Base-by-base conservation (phyloP, 2,113 vertebrate genomes). In the Gasterosteus nipponicus region DNA sequence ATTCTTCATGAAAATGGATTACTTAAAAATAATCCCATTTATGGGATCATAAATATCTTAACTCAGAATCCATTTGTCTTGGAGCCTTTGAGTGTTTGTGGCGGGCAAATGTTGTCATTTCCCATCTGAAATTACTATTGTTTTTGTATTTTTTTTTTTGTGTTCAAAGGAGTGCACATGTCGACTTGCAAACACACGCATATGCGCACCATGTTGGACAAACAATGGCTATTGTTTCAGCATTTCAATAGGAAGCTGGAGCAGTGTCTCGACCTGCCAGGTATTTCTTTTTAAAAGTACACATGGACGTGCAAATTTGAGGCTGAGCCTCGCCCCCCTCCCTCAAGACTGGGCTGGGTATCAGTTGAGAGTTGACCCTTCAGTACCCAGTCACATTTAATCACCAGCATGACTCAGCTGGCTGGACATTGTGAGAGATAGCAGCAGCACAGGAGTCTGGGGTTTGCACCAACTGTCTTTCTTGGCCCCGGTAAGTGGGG, bases 381-480 rank as follows among this genome's bases (percentile, higher is more conserved):
- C 62, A 84, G 73, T 84, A 72, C 78, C 69, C 53, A 80, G 82
- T 91, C 89, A 87, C 87, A 83, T 89, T 90, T 91, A 91, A 94
- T 93, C 92, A 93, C 89, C 79, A 70, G 68, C 46, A 83, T 89
- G 91, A 93, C 85, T 93, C 90, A 85, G 83, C 71, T 73, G 75
- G 69, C 84, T 85, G 92, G 83, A 90, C 85, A 89, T 92, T 93
- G 82, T 91, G 87, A 92, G 89, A 93, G 90, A 92, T 90, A 90
- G 85, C 90, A 86, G 89, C 81, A 67, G 12, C 78, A 82, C 73
- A n/a, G 83, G 77, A 89, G 90, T 83, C 90, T 82, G 86, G 86
- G 90, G 82, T 92, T 92, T 89, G 84, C 86, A 93, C 92, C 92
- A 92, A 93, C 91, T 93, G 92, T 93, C 93, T 93, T 89, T 92